Evolutionary conservation across 2,797 vertebrate genomes (phyloP).

Genomic region (Aulostomus chinensis): DNA sequence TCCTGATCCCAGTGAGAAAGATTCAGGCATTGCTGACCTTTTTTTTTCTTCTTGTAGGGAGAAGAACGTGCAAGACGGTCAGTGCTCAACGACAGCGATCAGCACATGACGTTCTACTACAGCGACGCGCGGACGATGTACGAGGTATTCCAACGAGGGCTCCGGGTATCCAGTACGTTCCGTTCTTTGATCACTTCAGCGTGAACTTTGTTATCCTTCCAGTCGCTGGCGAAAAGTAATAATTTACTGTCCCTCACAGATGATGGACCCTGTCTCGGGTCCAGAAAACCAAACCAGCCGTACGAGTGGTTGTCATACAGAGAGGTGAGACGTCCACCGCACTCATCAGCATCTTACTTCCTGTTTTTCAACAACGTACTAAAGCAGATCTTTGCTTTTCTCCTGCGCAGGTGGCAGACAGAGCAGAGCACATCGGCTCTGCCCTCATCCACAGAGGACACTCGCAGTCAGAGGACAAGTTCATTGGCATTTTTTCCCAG

Average conservation of each 20-base stretch:
- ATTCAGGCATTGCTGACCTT: not conserved
- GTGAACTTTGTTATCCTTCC: not conserved
- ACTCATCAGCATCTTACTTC: not conserved
- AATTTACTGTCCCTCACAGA: slow-evolving; percentile 68
- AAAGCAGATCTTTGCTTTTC: not conserved
- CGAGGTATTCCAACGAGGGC: slow-evolving; percentile 87
- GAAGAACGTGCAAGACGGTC: slow-evolving; percentile 84
- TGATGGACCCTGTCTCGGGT: slow-evolving; percentile 93
- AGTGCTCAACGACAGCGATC: slow-evolving; percentile 68
- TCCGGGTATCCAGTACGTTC: slow-evolving; percentile 89
- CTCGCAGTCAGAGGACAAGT: slow-evolving; percentile 80
- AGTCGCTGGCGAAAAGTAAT: not conserved
- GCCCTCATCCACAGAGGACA: slow-evolving; percentile 90
- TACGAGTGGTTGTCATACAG: slow-evolving; percentile 94
- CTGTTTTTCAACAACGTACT: too few species aligned
- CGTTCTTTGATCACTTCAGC: not conserved
- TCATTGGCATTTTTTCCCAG: slow-evolving; percentile 92
- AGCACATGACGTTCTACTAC: slow-evolving; percentile 80
- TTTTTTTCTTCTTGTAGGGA: slow-evolving; percentile 71
- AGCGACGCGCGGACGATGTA: slow-evolving; percentile 87
- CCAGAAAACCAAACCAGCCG: slow-evolving; percentile 91
- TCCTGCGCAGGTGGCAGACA: slow-evolving; percentile 80
- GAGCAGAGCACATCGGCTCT: slow-evolving; percentile 86
- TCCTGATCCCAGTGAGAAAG: too few species aligned
- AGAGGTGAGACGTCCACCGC: slow-evolving; percentile 79